Percentiles rank a stretch among this genome's conserved stretches.
Evolutionary conservation across 2,797 vertebrate species (phyloP).

Genomic region (Fratercula arctica): DNA sequence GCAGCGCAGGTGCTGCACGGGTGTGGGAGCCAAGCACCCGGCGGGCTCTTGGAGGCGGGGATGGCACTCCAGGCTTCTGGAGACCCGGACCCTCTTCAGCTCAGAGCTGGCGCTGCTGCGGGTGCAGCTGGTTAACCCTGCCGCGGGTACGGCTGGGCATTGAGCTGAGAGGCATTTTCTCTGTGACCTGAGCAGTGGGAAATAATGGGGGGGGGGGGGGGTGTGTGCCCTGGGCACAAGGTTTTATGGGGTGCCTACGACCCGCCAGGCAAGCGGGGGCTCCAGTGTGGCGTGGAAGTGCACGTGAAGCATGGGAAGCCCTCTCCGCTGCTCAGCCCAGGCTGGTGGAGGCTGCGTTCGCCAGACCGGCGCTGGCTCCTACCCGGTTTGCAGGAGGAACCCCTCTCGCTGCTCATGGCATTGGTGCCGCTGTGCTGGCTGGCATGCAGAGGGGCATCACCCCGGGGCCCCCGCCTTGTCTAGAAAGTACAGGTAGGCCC

Average conservation of each 20-base stretch:
- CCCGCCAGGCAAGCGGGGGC: neutral
- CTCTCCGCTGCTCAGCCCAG: neutral
- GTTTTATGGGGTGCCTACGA: neutral
- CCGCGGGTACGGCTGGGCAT: neutral
- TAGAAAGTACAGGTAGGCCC: conserved; percentile 55
- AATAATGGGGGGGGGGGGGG: neutral
- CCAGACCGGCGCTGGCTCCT: neutral
- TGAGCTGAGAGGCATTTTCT: neutral
- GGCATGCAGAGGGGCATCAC: neutral
- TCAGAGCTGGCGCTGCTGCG: neutral
- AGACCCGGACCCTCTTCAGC: neutral
- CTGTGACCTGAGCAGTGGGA: neutral
- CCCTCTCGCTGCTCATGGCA: neutral
- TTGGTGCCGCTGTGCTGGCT: neutral
- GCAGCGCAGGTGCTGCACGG: accelerated
- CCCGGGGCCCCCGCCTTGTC: neutral
- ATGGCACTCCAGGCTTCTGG: neutral
- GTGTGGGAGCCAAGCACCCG: accelerated
- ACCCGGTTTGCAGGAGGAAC: neutral
- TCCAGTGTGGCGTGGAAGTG: neutral
- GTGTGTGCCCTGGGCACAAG: neutral
- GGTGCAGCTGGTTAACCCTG: neutral
- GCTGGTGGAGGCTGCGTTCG: neutral
- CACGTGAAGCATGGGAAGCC: neutral
- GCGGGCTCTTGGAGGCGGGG: neutral